Evolutionary conservation across 2,797 vertebrate genomes (phyloP).

Genomic region (Aplochiton taeniatus): DNA sequence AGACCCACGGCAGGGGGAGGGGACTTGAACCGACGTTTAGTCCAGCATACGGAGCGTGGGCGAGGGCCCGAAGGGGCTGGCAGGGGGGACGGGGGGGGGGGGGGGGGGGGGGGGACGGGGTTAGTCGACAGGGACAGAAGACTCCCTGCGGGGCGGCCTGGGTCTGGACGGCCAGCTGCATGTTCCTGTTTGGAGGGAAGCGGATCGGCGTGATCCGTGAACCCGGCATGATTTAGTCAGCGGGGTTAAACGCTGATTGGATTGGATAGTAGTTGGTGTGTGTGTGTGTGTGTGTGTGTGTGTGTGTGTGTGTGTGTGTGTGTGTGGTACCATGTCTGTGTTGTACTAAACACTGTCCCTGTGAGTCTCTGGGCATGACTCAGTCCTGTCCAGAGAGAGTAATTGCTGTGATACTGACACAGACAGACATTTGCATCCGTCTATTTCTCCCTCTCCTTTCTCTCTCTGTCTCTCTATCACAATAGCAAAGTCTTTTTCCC

Average conservation of each 20-base stretch:
- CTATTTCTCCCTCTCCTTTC: not conserved
- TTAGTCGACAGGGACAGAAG: not conserved
- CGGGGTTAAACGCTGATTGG: not conserved
- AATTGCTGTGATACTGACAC: constrained; percentile 16
- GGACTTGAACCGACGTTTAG: not conserved
- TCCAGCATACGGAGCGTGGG: not conserved
- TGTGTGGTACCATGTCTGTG: not conserved
- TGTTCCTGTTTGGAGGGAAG: not conserved
- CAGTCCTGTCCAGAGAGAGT: not conserved
- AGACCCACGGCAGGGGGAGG: too few relatives aligned
- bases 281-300: constrained; percentile 12
- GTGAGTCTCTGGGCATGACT: not conserved
- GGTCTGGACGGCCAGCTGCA: too few relatives aligned
- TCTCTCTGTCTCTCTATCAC: not conserved
- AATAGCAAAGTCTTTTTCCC: too few relatives aligned
- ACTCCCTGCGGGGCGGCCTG: too few relatives aligned
- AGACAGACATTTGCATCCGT: not conserved
- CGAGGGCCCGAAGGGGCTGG: not conserved
- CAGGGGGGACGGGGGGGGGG: too few relatives aligned
- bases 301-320: not conserved
- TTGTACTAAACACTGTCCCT: not conserved
- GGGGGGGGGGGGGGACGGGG: not conserved
- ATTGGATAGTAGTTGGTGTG: not conserved
- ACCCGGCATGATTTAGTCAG: not conserved
- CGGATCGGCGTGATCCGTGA: not conserved